Conservation (phyloP, 2,888 invertebrate species). For the Ochlodes sylvanus region DNA sequence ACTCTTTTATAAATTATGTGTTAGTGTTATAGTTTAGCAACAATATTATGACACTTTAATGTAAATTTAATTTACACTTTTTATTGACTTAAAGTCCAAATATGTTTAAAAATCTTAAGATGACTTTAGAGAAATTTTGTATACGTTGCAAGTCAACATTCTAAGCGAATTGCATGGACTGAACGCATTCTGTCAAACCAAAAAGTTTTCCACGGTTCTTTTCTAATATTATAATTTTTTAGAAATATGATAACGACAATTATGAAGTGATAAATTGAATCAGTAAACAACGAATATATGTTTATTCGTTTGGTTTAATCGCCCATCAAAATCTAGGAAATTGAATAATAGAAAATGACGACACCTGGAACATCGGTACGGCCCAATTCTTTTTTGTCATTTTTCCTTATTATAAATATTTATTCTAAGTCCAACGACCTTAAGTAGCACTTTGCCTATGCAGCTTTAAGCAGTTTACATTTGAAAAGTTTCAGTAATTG, state of each 20-base stretch:
- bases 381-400: slow-evolving; percentile 8
- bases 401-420: slow-evolving; percentile 6
- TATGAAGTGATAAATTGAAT: slow-evolving; percentile 10
- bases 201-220: neutral
- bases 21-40: neutral
- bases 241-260: neutral
- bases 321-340: neutral
- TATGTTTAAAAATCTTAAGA: no score
- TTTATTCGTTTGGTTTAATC: slow-evolving; percentile 7
- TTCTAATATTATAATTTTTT: neutral
- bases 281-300: neutral
- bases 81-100: no score
- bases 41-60: no score
- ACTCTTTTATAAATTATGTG: neutral
- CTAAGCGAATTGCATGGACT: neutral
- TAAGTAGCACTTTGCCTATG: no score
- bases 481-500: no score
- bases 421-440: no score
- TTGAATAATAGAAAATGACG: slow-evolving; percentile 41
- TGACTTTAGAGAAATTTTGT: neutral
- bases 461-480: no score
- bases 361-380: slow-evolving; percentile 47
- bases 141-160: neutral
- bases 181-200: slow-evolving; percentile 15
- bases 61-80: no score